Percentiles rank a stretch among this genome's conserved stretches.
Evolutionary conservation across 1,140 invertebrate species (phyloP).

Genomic region (Agrypnia vestita): DNA sequence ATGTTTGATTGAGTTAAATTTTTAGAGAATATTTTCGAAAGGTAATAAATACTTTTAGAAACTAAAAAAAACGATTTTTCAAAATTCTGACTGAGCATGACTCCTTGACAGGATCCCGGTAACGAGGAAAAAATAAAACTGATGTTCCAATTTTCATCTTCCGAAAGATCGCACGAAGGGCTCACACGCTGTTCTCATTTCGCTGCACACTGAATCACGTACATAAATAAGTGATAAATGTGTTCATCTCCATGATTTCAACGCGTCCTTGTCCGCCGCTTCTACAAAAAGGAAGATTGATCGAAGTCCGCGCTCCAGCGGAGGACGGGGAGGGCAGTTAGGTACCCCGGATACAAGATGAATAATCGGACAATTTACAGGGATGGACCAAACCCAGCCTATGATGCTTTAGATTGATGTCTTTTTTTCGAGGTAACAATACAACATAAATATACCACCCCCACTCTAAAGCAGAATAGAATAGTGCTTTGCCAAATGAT

Average conservation of each 20-base stretch:
- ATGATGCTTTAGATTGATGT: background rate
- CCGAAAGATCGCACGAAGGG: too few species aligned
- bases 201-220: constrained; percentile 15
- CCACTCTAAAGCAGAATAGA: too few species aligned
- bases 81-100: too few species aligned
- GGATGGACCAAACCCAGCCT: background rate
- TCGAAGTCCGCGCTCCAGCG: constrained; percentile 16
- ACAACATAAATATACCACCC: too few species aligned
- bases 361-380: constrained; percentile 29
- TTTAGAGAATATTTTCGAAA: too few species aligned
- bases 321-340: background rate
- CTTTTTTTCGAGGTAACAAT: too few species aligned
- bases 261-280: constrained; percentile 44
- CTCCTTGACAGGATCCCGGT: too few species aligned
- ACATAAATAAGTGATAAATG: constrained; percentile 42
- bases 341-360: constrained; percentile 12
- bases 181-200: too few species aligned
- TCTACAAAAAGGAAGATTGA: constrained; percentile 53
- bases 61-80: too few species aligned
- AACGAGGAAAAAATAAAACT: background rate
- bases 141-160: background rate
- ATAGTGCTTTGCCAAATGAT: too few species aligned
- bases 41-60: too few species aligned
- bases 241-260: constrained; percentile 51
- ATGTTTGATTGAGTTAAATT: too few species aligned